Percentiles rank a stretch among this genome's conserved stretches.
Conservation (phyloP, 2,797 vertebrate species). For the Amazonetta brasiliensis region DNA sequence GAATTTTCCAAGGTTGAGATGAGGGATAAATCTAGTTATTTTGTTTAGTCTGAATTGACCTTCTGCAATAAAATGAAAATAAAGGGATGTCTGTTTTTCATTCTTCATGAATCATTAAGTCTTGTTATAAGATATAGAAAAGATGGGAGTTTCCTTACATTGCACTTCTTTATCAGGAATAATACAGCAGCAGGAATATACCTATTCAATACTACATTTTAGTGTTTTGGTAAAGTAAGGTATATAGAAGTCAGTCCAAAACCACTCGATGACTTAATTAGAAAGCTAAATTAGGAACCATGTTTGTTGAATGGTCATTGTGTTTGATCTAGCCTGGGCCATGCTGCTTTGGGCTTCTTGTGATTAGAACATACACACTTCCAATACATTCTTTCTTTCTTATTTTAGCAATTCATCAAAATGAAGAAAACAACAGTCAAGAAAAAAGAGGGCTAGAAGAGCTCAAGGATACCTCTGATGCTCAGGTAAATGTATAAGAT, state of each 20-base stretch:
- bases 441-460: constrained; percentile 55
- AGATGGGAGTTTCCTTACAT: background rate
- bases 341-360: background rate
- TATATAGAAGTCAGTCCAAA: background rate
- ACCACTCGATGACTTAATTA: background rate
- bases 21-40: background rate
- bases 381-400: constrained; percentile 13
- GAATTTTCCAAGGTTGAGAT: background rate
- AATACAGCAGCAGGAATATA: background rate
- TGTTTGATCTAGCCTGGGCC: background rate
- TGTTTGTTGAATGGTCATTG: background rate
- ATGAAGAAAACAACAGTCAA: constrained; percentile 74
- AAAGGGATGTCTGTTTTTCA: background rate
- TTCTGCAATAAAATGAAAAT: background rate
- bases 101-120: background rate
- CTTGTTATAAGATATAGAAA: background rate
- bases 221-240: background rate
- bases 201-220: background rate
- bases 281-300: background rate
- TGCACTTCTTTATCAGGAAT: background rate
- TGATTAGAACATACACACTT: background rate
- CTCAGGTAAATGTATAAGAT: constrained; percentile 73
- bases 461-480: constrained; percentile 47
- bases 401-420: constrained; percentile 74
- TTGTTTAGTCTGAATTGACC: background rate